Percentiles rank a stretch among this genome's conserved stretches.
Conservation (phyloP, 1,140 invertebrate genomes). For the Sitophilus oryzae region DNA sequence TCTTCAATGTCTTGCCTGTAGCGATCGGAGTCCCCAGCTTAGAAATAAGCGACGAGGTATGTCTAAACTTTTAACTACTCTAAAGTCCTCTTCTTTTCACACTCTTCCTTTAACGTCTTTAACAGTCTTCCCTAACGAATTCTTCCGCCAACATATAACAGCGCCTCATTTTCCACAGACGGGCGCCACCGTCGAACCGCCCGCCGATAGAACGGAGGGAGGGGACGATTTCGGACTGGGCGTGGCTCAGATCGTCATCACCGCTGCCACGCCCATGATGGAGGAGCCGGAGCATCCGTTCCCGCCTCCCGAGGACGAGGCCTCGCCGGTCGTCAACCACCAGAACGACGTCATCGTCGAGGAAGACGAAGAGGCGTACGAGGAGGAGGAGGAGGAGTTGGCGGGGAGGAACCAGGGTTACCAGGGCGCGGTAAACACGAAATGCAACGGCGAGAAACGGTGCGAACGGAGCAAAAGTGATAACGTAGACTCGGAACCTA, state of each 20-base stretch:
- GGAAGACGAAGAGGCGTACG: conserved; percentile 29
- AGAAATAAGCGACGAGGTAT: conserved; percentile 41
- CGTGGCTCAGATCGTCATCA: conserved; percentile 81
- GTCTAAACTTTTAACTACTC: conserved; percentile 3
- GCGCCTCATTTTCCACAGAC: conserved; percentile 5
- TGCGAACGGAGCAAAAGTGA: neutral
- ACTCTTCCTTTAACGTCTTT: neutral
- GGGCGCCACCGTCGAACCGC: conserved; percentile 14
- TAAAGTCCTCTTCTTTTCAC: neutral
- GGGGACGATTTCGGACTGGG: conserved; percentile 53
- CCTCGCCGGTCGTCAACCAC: conserved; percentile 38
- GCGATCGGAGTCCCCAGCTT: conserved; percentile 42
- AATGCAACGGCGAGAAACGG: neutral
- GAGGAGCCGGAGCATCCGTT: conserved; percentile 69
- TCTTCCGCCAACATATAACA: no score
- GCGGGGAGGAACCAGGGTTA: neutral
- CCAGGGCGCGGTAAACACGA: neutral
- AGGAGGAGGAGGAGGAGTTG: conserved; percentile 31
- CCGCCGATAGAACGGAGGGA: conserved; percentile 4
- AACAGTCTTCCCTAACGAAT: no score
- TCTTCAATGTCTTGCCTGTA: conserved; percentile 31
- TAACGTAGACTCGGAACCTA: conserved; percentile 7
- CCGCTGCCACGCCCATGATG: conserved; percentile 79
- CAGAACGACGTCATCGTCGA: conserved; percentile 32
- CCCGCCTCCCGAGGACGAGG: conserved; percentile 49